Conservation (phyloP, 2,797 vertebrate species). For the Danio albolineatus region DNA sequence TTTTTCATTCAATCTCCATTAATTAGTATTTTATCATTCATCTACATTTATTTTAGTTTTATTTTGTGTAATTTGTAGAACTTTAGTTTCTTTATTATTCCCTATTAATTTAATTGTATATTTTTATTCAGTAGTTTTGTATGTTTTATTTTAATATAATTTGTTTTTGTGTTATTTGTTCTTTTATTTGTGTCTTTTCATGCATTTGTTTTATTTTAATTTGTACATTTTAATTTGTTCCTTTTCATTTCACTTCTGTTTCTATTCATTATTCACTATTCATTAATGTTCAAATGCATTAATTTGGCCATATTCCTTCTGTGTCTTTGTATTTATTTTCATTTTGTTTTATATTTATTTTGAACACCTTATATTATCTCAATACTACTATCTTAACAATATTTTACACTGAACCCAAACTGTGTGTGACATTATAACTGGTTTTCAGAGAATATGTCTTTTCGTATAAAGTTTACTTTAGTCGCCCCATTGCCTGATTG, state of each 20-base stretch:
- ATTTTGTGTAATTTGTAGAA: neutral
- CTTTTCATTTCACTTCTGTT: no score
- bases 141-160: no score
- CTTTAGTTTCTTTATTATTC: neutral
- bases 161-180: no score
- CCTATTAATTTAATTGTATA: no score
- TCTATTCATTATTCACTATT: no score
- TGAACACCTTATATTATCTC: neutral
- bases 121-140: no score
- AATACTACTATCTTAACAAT: neutral
- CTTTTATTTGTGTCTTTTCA: no score
- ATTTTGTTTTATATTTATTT: neutral
- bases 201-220: no score
- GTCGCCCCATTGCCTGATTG: constrained; percentile 2
- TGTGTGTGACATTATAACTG: neutral
- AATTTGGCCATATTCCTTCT: no score
- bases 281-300: neutral
- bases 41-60: no score
- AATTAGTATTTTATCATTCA: neutral
- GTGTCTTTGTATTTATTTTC: neutral
- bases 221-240: no score
- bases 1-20: neutral
- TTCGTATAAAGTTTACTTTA: constrained; percentile 10
- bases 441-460: neutral
- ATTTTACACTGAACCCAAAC: neutral